A percentile compares a stretch with the other conserved stretches of the same genome.
Evolutionary conservation across 2,888 invertebrate genomes (phyloP).

Genomic region (Bugulina stolonifera): DNA sequence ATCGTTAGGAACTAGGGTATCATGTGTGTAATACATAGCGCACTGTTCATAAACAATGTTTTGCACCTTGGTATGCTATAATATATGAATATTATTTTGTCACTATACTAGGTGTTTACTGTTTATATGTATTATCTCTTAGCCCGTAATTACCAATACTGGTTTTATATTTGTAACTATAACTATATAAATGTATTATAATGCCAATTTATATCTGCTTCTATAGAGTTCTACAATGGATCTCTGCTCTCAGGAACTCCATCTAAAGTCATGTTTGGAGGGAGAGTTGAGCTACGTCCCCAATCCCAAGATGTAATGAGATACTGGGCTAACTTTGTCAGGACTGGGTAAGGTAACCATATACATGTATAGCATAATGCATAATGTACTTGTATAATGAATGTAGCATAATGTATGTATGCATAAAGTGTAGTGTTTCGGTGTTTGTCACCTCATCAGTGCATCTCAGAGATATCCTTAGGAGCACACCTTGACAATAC

Average conservation of each 20-base stretch:
- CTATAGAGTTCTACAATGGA: constrained; percentile 7
- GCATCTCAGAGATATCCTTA: background rate
- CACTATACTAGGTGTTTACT: background rate
- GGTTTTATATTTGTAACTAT: background rate
- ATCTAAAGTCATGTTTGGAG: background rate
- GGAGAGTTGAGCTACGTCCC: background rate
- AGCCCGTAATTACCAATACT: background rate
- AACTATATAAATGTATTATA: background rate
- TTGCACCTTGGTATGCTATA: no score
- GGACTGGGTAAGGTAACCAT: background rate
- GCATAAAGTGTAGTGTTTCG: background rate
- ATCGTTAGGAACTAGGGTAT: no score
- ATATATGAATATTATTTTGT: no score
- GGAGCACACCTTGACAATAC: no score
- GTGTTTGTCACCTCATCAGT: background rate
- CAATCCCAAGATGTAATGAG: constrained; percentile 5
- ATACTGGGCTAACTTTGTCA: constrained; percentile 14
- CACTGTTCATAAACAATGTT: no score
- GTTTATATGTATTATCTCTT: background rate
- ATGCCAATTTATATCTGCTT: background rate
- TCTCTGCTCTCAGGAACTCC: background rate
- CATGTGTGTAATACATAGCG: no score
- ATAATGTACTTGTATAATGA: background rate
- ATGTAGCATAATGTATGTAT: background rate
- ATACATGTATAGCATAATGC: background rate